phyloP scores from a whole-genome alignment of 2,113 vertebrate species.

The Forbesichthys agassizii region DNA sequence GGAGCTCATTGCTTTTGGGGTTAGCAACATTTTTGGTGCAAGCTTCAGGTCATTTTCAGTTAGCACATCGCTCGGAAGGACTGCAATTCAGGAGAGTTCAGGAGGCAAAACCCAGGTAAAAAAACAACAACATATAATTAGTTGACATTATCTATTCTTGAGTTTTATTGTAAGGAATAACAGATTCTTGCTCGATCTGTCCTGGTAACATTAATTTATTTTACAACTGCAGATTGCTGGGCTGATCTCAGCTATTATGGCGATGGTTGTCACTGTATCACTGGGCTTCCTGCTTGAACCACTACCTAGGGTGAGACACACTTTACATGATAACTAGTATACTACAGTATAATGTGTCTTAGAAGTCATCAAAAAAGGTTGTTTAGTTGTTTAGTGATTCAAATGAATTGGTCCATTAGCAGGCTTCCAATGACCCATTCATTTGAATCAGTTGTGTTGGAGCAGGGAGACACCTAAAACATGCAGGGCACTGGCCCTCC shows the following conservation, averaged over 20 bases:
- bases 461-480: too few species aligned
- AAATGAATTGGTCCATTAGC: too few species aligned
- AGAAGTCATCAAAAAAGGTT: too few species aligned
- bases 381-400: too few species aligned
- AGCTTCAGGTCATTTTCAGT: conserved; percentile 87
- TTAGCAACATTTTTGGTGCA: conserved; percentile 86
- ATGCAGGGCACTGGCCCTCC: too few species aligned
- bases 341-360: background rate
- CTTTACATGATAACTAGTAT: background rate
- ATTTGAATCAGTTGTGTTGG: too few species aligned
- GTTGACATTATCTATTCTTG: background rate
- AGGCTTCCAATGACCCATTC: too few species aligned
- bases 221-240: conserved; percentile 81
- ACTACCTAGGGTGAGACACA: conserved; percentile 83
- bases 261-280: conserved; percentile 83
- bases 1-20: conserved; percentile 91
- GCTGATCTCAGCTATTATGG: conserved; percentile 82
- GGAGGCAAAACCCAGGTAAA: conserved; percentile 93
- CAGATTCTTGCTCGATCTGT: background rate
- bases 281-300: conserved; percentile 87
- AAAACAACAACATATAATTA: background rate
- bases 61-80: conserved; percentile 88
- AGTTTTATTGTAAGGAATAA: conserved; percentile 35
- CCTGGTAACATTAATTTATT: conserved; percentile 28
- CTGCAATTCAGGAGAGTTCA: conserved; percentile 90